Base-by-base conservation (phyloP, 2,797 vertebrate genomes). In the Natrix natrix region DNA sequence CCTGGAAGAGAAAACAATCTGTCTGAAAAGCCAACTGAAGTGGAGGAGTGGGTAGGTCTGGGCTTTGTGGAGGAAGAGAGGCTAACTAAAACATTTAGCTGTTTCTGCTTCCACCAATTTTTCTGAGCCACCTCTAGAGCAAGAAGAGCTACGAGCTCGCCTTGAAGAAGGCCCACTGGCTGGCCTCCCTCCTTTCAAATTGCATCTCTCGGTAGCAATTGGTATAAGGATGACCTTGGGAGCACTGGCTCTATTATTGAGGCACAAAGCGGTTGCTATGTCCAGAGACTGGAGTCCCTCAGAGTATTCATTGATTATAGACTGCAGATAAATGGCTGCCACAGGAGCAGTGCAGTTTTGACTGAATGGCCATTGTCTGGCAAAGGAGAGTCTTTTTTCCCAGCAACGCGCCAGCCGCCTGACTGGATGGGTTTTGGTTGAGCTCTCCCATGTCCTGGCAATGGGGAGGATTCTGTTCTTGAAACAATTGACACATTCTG, bases 251-350 rank as follows among this genome's bases (percentile, higher is more conserved):
- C 89, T 92, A 61, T 92, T 90, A 91, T 94, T 54, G 78, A 88
- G 56, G 48, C 89, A 90, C 93, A 94, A 90, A 94, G 91, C 86
- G 1, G 89, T 88, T 92, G 93, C 91, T 92, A 92, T 92, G 90
- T 86, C 87, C 86, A 92, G 57, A 22, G 43, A 26, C 7, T 59
- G 87, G 87, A 86, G 86, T 91, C 87, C 90, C 61, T 89, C 5
- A 37, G 43, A 37, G 37, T 43, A 59, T 57, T 92, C 90, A 89
- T 94, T 92, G 89, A 37, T 92, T 91, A 89, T 86, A 89, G 66
- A 91, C 86, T 91, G 57, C 69, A 69, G 56, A 92, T 74, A 90
- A 94, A 56, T 66, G 83, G 88, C 93, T 94, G 89, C 89, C 57
- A 3, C 24, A 48, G 26, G 69, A 89, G 37, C 89, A 92, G 5